These are phyloP conservation scores for Manis pentadactyla DNA, from an alignment of 2,797 vertebrate species.

Conservation along the genomic window DNA sequence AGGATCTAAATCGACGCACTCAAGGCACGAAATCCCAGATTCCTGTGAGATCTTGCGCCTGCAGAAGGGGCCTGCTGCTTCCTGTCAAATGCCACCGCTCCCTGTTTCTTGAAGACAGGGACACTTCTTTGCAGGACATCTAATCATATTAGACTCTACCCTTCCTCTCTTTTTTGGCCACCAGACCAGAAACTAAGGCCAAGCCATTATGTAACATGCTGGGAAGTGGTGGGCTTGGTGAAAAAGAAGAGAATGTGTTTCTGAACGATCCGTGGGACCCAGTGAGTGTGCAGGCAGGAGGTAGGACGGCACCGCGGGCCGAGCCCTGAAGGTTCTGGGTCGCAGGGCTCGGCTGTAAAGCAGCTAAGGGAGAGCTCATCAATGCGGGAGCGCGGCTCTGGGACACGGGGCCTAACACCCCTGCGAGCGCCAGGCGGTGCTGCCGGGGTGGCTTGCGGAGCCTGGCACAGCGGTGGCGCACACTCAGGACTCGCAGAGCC, in stretches of 20 bases:
- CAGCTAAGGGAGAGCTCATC: neutral
- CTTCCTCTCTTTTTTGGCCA: neutral
- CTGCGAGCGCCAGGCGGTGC: neutral
- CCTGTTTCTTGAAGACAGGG: neutral
- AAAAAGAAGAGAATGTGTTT: neutral
- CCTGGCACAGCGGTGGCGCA: neutral
- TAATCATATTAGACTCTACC: neutral
- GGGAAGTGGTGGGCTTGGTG: neutral
- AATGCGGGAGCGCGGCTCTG: neutral
- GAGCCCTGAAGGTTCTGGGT: neutral
- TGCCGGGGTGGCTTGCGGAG: neutral
- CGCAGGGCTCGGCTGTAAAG: neutral
- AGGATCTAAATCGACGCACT: neutral
- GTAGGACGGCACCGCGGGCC: neutral
- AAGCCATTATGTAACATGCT: neutral
- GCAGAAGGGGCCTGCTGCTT: neutral
- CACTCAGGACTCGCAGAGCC: too few relatives aligned
- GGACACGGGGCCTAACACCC: neutral
- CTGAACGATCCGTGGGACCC: neutral
- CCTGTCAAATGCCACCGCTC: neutral
- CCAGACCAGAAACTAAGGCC: neutral
- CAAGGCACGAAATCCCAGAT: neutral
- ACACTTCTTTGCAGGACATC: neutral
- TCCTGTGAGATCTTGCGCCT: neutral
- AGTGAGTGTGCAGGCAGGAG: neutral